Evolutionary conservation across 23 tunicate species (phyloP).

Genomic region (Ascidia mentula): DNA sequence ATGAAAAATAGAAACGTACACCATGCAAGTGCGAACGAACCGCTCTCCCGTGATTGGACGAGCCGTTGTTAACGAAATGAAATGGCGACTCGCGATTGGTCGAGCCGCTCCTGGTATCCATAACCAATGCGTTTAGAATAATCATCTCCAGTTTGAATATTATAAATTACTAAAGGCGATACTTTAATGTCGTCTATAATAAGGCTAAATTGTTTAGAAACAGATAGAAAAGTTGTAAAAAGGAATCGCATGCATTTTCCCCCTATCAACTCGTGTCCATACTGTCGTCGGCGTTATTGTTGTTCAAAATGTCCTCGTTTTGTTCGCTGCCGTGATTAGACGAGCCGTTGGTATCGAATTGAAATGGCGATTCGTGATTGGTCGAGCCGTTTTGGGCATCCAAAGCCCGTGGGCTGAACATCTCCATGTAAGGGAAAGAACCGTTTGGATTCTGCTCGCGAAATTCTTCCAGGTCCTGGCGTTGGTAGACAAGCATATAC

Average conservation of each 20-base stretch:
- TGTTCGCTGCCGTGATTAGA: not conserved
- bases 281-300: conserved; percentile 37
- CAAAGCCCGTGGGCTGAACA: conserved; percentile 61
- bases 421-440: conserved; percentile 42
- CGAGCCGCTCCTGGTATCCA: conserved; percentile 10
- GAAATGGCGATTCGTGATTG: not conserved
- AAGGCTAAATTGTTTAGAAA: too few relatives aligned
- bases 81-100: not conserved
- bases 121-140: conserved; percentile 50
- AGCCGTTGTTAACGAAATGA: not conserved
- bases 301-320: conserved; percentile 36
- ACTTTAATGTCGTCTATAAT: too few relatives aligned
- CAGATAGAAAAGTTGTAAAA: too few relatives aligned
- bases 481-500: conserved; percentile 87
- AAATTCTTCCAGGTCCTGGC: conserved; percentile 83
- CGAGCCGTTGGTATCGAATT: not conserved
- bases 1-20: too few relatives aligned
- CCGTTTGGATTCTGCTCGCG: conserved; percentile 1
- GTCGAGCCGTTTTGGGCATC: conserved; percentile 8
- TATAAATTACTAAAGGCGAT: too few relatives aligned
- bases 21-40: too few relatives aligned
- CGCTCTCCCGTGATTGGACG: not conserved
- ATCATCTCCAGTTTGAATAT: too few relatives aligned
- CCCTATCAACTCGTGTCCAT: conserved; percentile 48
- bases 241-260: not conserved